phyloP scores from a whole-genome alignment of 2,888 invertebrate species.

The Imbricaverruca yamaguchii region DNA sequence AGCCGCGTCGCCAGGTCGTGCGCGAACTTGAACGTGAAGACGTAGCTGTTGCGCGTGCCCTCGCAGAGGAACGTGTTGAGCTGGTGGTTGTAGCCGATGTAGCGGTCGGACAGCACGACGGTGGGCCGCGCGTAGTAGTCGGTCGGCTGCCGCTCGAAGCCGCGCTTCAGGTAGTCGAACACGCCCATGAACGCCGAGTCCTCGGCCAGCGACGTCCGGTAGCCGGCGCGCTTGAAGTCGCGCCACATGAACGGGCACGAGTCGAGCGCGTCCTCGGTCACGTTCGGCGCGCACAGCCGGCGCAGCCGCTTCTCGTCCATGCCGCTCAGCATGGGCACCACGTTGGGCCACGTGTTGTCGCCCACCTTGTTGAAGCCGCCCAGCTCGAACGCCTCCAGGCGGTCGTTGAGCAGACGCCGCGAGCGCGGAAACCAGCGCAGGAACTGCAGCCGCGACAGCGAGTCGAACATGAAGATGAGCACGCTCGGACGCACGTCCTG shows the following conservation, averaged over 20 bases:
- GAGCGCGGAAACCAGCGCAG: conserved; percentile 41
- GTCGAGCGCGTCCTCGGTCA: conserved; percentile 55
- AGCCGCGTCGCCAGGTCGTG: conserved; percentile 63
- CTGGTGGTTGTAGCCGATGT: conserved; percentile 56
- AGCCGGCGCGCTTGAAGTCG: conserved; percentile 61
- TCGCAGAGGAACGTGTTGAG: conserved; percentile 62
- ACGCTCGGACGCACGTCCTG: conserved; percentile 37
- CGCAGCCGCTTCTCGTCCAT: conserved; percentile 56
- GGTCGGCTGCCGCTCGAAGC: conserved; percentile 70
- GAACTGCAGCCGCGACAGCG: conserved; percentile 42
- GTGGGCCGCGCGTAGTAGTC: conserved; percentile 76
- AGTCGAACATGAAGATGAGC: conserved; percentile 43
- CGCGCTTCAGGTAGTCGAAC: conserved; percentile 69
- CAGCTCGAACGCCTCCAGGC: conserved; percentile 39
- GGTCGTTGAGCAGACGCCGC: conserved; percentile 36
- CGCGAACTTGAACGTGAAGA: conserved; percentile 60
- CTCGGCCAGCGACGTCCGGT: conserved; percentile 71
- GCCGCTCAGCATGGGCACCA: conserved; percentile 72
- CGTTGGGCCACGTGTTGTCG: conserved; percentile 88
- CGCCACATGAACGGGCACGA: conserved; percentile 79
- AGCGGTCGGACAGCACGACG: conserved; percentile 56
- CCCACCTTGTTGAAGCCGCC: conserved; percentile 60
- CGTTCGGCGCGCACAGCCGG: conserved; percentile 54
- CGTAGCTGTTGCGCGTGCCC: conserved; percentile 55
- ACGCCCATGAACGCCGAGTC: conserved; percentile 69